phyloP scores from a whole-genome alignment of 2,113 vertebrate species.

The Strix aluco region DNA sequence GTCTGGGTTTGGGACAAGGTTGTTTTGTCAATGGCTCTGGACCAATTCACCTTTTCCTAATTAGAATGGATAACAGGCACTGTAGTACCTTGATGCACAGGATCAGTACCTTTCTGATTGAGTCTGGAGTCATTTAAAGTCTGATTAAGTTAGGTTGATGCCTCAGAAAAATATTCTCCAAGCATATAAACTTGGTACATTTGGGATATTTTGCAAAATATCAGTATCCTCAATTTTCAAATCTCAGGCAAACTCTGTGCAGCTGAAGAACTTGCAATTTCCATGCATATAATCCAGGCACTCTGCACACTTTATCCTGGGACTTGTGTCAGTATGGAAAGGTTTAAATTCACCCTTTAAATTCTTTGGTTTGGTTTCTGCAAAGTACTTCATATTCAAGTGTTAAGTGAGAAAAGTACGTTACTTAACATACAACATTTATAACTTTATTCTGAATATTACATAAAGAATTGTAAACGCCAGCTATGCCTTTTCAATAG shows the following conservation, averaged over 20 bases:
- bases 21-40: background rate
- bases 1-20: background rate
- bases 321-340: background rate
- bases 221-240: background rate
- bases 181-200: background rate
- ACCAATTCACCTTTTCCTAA: background rate
- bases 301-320: background rate
- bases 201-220: background rate
- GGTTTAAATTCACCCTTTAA: background rate
- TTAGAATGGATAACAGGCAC: background rate
- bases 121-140: background rate
- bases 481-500: background rate
- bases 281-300: background rate
- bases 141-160: background rate
- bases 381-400: background rate
- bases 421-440: background rate
- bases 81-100: background rate
- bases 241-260: background rate
- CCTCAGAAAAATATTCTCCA: background rate
- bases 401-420: too few species aligned
- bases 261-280: background rate
- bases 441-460: background rate
- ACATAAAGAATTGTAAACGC: background rate
- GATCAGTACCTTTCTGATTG: background rate
- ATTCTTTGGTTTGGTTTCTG: background rate